Percentiles rank a stretch among this genome's conserved stretches.
phyloP scores from a whole-genome alignment of 2,888 invertebrate genomes.

The Dendrolimus pini region DNA sequence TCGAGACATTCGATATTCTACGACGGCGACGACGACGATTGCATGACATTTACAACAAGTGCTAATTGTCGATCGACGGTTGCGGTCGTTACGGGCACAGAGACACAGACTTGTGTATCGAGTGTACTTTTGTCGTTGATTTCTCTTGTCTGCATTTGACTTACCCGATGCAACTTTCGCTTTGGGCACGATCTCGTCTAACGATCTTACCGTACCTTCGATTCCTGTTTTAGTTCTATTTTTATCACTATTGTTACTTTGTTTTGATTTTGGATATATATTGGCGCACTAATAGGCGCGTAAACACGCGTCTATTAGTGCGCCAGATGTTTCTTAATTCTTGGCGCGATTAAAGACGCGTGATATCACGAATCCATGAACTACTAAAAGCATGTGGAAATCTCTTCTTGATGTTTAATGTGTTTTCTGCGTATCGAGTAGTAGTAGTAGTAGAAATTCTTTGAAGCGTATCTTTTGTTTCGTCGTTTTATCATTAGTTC shows the following conservation, averaged over 20 bases:
- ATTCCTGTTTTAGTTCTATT: neutral
- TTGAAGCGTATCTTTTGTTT: neutral
- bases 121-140: conserved; percentile 45
- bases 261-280: neutral
- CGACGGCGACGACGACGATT: conserved; percentile 21
- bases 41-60: conserved; percentile 61
- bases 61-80: conserved; percentile 52
- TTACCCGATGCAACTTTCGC: conserved; percentile 59
- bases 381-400: neutral
- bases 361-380: neutral
- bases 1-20: conserved; percentile 4
- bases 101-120: conserved; percentile 41
- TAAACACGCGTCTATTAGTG: too few relatives aligned
- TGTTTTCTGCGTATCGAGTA: neutral
- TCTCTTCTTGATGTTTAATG: neutral
- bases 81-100: conserved; percentile 46
- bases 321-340: too few relatives aligned
- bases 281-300: too few relatives aligned
- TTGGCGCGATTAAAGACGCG: neutral
- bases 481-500: neutral
- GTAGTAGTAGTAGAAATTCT: neutral
- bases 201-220: conserved; percentile 25
- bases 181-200: conserved; percentile 56
- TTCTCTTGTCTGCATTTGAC: conserved; percentile 60
- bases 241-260: neutral